Evolutionary conservation across 37 sponge, comb jelly and placozoan species (phyloP).

Genomic region (Aphrocallistes beatrix): DNA sequence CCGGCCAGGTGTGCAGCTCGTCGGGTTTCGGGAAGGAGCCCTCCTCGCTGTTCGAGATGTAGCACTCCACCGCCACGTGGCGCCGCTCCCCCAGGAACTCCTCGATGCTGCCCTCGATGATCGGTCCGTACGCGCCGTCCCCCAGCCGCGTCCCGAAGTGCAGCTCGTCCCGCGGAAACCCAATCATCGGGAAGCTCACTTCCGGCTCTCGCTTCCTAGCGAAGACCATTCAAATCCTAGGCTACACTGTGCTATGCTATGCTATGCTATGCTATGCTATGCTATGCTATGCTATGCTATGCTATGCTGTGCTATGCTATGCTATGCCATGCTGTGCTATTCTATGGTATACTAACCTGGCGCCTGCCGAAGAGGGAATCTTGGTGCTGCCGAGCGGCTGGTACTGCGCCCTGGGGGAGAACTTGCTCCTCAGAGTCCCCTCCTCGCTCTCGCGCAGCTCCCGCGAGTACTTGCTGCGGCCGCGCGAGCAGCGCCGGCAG

Average conservation of each 20-base stretch:
- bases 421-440: not conserved
- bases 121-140: not conserved
- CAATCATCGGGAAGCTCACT: not conserved
- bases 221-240: too few relatives aligned
- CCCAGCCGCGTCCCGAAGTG: not conserved
- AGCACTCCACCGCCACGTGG: conserved; percentile 5
- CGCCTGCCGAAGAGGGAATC: too few relatives aligned
- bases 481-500: not conserved
- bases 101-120: not conserved
- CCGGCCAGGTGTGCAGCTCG: not conserved
- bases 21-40: conserved; percentile 2
- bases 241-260: too few relatives aligned
- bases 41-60: conserved; percentile 5
- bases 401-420: not conserved
- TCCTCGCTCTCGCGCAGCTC: too few relatives aligned
- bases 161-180: not conserved
- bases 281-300: too few relatives aligned
- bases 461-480: not conserved
- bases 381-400: not conserved
- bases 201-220: not conserved
- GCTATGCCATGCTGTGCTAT: too few relatives aligned
- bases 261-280: too few relatives aligned
- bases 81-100: not conserved
- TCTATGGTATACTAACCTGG: too few relatives aligned
- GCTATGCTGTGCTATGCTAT: too few relatives aligned